These are phyloP conservation scores for Danionella cerebrum DNA, from an alignment of 2,113 vertebrate genomes.

Conservation along the genomic window DNA sequence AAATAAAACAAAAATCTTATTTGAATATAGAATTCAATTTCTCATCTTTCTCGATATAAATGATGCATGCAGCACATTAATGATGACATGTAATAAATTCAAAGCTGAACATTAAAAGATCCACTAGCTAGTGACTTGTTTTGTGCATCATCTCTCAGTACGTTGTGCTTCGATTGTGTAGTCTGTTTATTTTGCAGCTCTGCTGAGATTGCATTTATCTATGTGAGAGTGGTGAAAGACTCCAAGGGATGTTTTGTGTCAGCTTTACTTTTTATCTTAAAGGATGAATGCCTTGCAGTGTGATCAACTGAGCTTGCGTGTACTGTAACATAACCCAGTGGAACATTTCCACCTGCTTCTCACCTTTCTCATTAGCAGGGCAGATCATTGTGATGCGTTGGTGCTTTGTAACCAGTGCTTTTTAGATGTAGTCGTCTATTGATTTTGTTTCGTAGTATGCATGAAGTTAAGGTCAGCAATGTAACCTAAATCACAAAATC, in stretches of 20 bases:
- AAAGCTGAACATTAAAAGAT: no score
- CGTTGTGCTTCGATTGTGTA: not conserved
- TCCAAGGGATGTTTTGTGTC: not conserved
- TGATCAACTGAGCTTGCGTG: not conserved
- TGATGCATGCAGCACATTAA: no score
- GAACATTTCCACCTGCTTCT: not conserved
- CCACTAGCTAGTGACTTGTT: no score
- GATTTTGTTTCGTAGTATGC: no score
- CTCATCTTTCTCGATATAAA: no score
- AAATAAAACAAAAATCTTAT: no score
- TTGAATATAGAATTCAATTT: no score
- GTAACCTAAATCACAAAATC: no score
- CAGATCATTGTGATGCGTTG: not conserved
- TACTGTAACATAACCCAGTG: constrained; percentile 5
- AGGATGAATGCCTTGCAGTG: not conserved
- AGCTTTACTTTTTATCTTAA: not conserved
- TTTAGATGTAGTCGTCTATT: not conserved
- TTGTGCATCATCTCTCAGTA: not conserved
- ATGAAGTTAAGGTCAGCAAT: no score
- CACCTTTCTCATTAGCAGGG: constrained; percentile 1
- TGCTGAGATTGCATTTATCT: no score
- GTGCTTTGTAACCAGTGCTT: constrained; percentile 8
- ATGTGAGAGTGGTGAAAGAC: not conserved
- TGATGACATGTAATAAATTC: no score
- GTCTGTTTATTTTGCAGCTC: not conserved